Evolutionary conservation across 2,113 vertebrate species (phyloP).

Genomic region (Leptosomus discolor): DNA sequence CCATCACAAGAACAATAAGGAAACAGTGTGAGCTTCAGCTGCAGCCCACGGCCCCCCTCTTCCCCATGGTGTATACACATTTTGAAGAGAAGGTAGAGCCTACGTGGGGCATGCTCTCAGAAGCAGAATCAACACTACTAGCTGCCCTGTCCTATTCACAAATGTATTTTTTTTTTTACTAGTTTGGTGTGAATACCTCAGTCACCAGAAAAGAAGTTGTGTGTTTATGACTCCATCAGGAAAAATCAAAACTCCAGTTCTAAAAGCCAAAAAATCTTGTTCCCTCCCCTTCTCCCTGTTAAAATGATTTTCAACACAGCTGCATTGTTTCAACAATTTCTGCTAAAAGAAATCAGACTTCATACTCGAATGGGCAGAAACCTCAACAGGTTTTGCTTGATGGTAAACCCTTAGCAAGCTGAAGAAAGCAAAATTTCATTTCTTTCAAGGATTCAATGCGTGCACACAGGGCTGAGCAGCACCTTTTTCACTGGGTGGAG

Average conservation of each 20-base stretch:
- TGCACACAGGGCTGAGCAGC: background rate
- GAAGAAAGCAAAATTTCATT: background rate
- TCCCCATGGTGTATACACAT: rapidly evolving
- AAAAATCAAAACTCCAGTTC: background rate
- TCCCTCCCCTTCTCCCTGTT: background rate
- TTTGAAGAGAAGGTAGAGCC: background rate
- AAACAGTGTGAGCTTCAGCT: background rate
- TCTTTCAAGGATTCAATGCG: background rate
- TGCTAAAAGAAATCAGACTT: background rate
- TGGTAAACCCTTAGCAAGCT: background rate
- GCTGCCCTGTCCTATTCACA: background rate
- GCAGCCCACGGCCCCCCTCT: background rate
- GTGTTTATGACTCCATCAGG: background rate
- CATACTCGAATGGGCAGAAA: background rate
- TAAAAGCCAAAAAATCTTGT: background rate
- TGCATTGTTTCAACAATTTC: background rate
- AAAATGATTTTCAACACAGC: no score
- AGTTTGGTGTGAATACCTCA: background rate
- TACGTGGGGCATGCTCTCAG: background rate
- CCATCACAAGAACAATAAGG: background rate
- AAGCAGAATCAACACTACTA: background rate
- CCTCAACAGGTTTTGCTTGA: background rate
- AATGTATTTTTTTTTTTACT: background rate
- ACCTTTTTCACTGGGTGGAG: background rate
- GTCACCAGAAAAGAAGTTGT: background rate